Percentiles rank a stretch among this genome's conserved stretches.
Conservation (phyloP, 64 coral and sea anemone species). For the Platygyra sinensis region DNA sequence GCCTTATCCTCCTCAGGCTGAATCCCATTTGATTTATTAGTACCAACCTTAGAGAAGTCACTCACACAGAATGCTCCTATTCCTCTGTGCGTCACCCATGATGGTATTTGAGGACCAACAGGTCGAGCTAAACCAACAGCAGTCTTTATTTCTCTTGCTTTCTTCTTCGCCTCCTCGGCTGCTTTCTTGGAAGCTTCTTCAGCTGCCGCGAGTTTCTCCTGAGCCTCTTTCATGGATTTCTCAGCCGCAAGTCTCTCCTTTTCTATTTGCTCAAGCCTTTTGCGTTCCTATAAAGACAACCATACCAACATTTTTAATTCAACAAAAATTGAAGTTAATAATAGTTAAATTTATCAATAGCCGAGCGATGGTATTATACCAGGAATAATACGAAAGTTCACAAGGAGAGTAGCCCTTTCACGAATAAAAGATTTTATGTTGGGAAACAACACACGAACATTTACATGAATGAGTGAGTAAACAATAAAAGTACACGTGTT, state of each 20-base stretch:
- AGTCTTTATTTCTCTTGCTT: constrained; percentile 89
- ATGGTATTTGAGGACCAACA: constrained; percentile 65
- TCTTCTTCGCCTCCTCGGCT: constrained; percentile 89
- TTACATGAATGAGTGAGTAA: too few species aligned
- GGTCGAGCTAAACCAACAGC: constrained; percentile 79
- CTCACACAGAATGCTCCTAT: constrained; percentile 76
- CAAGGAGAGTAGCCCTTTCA: too few species aligned
- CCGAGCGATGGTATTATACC: too few species aligned
- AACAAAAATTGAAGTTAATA: not conserved
- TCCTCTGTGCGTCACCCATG: constrained; percentile 80
- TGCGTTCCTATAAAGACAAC: constrained; percentile 68
- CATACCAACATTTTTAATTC: not conserved
- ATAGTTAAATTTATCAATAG: too few species aligned
- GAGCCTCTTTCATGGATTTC: constrained; percentile 79
- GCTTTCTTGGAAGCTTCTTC: constrained; percentile 81
- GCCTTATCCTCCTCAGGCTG: too few species aligned
- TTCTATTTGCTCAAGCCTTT: constrained; percentile 73
- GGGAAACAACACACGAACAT: too few species aligned
- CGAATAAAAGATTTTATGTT: too few species aligned
- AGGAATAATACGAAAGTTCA: too few species aligned
- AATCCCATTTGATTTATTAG: too few species aligned
- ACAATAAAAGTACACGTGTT: too few species aligned
- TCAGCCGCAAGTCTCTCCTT: constrained; percentile 85
- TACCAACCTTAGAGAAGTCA: constrained; percentile 50
- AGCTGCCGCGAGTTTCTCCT: constrained; percentile 77